These are phyloP conservation scores for Setophaga petechia DNA, from an alignment of 2,113 vertebrate genomes.

Conservation along the genomic window DNA sequence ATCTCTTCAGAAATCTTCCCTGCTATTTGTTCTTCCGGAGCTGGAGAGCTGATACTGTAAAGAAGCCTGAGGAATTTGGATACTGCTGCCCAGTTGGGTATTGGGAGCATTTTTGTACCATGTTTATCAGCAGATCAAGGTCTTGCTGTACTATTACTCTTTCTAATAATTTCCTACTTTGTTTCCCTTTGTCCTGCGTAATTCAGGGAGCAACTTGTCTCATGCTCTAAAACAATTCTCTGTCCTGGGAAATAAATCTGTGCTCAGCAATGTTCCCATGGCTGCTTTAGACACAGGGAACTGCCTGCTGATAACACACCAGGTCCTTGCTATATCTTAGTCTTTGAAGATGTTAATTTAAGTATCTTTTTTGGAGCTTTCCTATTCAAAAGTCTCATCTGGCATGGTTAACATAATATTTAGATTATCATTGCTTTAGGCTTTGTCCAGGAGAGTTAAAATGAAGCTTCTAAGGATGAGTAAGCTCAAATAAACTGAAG, in stretches of 20 bases:
- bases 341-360: not conserved
- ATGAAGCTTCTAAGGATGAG: not conserved
- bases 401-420: not conserved
- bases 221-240: not conserved
- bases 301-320: not conserved
- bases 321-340: not conserved
- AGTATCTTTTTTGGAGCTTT: not conserved
- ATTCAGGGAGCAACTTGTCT: not conserved
- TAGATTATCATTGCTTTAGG: not conserved
- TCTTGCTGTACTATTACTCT: not conserved
- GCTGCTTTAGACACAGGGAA: not conserved
- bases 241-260: not conserved
- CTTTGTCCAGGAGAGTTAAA: not conserved
- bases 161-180: not conserved
- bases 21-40: constrained; percentile 36
- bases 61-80: not conserved
- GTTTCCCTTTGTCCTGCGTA: not conserved
- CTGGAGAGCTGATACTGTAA: not conserved
- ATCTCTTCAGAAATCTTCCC: constrained; percentile 11
- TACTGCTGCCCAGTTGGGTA: not conserved
- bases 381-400: not conserved
- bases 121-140: not conserved
- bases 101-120: not conserved
- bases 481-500: not conserved
- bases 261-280: not conserved